Percentiles rank a stretch among this genome's conserved stretches.
Conservation (phyloP, 2,113 vertebrate genomes). For the Gopherus flavomarginatus region DNA sequence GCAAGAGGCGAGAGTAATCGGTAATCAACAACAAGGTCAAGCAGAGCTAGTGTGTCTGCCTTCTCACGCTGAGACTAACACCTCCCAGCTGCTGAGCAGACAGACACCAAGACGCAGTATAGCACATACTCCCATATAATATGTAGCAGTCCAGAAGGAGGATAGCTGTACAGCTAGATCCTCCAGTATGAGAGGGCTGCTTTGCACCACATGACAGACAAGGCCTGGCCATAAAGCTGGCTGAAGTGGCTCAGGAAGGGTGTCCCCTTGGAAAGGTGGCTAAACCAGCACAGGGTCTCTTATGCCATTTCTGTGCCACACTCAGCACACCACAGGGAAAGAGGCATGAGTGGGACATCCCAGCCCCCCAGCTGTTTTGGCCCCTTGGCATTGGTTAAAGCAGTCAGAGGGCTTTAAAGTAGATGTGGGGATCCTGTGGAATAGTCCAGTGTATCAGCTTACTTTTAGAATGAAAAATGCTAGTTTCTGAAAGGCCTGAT, state of each 20-base stretch:
- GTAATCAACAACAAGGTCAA: too few relatives aligned
- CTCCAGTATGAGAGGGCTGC: not conserved
- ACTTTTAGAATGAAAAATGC: not conserved
- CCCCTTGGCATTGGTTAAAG: not conserved
- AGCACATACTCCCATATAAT: not conserved
- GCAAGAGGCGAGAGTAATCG: too few relatives aligned
- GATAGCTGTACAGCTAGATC: not conserved
- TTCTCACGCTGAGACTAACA: too few relatives aligned
- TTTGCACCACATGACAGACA: accelerated
- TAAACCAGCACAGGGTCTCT: not conserved
- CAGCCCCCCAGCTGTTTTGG: not conserved
- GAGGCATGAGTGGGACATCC: not conserved
- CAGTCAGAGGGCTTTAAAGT: not conserved
- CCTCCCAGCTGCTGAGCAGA: too few relatives aligned
- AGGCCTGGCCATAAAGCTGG: not conserved
- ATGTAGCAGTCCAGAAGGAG: not conserved
- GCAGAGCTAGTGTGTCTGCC: too few relatives aligned
- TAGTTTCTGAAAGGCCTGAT: not conserved
- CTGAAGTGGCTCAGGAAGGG: not conserved
- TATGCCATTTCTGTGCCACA: not conserved
- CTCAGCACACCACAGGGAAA: not conserved
- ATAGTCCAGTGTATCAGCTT: not conserved
- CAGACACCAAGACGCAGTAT: not conserved
- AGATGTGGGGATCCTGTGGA: not conserved
- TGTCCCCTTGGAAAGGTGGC: not conserved